Evolutionary conservation across 2,888 invertebrate species (phyloP).

Genomic region (Meandrusa payeni): DNA sequence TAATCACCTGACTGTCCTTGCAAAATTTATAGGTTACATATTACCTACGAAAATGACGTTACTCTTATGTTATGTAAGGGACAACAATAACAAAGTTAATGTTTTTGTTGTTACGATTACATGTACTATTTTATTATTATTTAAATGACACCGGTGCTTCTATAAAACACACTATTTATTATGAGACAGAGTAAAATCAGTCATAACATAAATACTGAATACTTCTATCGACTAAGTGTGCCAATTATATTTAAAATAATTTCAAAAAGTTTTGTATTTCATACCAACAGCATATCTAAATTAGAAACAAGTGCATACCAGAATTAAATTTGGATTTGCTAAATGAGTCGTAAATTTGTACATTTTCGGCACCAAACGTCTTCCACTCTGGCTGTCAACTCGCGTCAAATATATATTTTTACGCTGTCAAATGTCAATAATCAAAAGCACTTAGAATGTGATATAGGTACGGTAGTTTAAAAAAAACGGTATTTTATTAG

Average conservation of each 20-base stretch:
- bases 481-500: too few species aligned
- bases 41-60: slow-evolving; percentile 60
- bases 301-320: slow-evolving; percentile 49
- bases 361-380: slow-evolving; percentile 72
- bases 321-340: slow-evolving; percentile 61
- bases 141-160: too few species aligned
- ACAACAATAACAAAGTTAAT: slow-evolving; percentile 51
- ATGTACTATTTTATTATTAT: too few species aligned
- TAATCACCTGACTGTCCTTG: slow-evolving; percentile 19
- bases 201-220: slow-evolving; percentile 5
- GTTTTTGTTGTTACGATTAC: slow-evolving; percentile 31
- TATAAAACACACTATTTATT: slow-evolving; percentile 28
- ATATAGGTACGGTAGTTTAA: too few species aligned
- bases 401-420: too few species aligned
- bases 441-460: too few species aligned
- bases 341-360: slow-evolving; percentile 70
- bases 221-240: background rate
- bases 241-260: background rate
- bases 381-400: slow-evolving; percentile 62
- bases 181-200: background rate
- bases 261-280: too few species aligned
- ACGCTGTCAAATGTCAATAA: too few species aligned
- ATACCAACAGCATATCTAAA: too few species aligned
- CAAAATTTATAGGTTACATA: slow-evolving; percentile 58
- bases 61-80: slow-evolving; percentile 68